Percentiles rank a stretch among this genome's conserved stretches.
These are phyloP conservation scores for Dilophus febrilis DNA, from an alignment of 2,888 invertebrate species.

Conservation along the genomic window DNA sequence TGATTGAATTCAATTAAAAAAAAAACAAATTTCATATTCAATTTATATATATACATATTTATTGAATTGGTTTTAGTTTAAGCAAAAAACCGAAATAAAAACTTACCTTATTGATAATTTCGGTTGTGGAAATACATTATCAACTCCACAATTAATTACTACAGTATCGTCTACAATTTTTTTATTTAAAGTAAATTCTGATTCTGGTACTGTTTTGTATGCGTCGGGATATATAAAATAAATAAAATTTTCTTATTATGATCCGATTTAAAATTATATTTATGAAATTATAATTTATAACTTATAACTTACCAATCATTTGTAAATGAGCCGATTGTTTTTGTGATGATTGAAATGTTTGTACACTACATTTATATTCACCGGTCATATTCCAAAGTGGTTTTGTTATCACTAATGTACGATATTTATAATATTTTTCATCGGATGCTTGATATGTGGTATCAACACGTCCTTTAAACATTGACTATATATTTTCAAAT, in stretches of 20 bases:
- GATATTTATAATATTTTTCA: conserved; percentile 21
- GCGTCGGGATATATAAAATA: not conserved
- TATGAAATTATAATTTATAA: not conserved
- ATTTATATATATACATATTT: no score
- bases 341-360: conserved; percentile 30
- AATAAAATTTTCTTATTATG: no score
- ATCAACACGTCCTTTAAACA: conserved; percentile 29
- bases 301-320: conserved; percentile 24
- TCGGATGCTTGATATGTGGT: conserved; percentile 20
- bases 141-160: conserved; percentile 27
- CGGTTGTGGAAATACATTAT: conserved; percentile 28
- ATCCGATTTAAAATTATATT: not conserved
- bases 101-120: conserved; percentile 26
- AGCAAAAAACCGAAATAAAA: no score
- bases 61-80: not conserved
- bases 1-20: not conserved
- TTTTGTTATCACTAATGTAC: conserved; percentile 28
- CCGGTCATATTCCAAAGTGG: conserved; percentile 32
- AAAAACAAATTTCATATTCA: no score
- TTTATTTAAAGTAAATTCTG: conserved; percentile 27
- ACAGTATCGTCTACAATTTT: conserved; percentile 24
- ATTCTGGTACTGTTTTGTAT: conserved; percentile 28
- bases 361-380: conserved; percentile 30
- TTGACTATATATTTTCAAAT: conserved; percentile 18
- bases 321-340: conserved; percentile 28